These are phyloP conservation scores for Scomber scombrus DNA, from an alignment of 2,113 vertebrate species.

Conservation along the genomic window DNA sequence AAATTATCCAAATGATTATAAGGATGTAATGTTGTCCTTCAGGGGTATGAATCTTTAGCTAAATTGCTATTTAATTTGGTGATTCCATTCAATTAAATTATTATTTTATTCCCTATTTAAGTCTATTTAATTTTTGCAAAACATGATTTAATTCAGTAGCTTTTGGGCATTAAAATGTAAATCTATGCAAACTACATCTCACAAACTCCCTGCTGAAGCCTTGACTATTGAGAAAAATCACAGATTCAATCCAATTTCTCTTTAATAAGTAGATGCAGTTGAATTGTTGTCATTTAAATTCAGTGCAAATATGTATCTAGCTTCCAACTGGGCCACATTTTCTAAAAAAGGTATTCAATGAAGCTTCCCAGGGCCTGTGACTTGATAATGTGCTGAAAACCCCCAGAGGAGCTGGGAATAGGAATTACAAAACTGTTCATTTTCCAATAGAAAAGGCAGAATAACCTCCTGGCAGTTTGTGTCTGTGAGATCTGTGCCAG, in stretches of 20 bases:
- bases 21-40: no score
- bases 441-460: conserved; percentile 47
- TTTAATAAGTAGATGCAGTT: not conserved
- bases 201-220: not conserved
- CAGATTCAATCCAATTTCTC: not conserved
- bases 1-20: not conserved
- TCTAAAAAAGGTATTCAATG: conserved; percentile 17
- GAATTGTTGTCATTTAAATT: not conserved
- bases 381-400: conserved; percentile 31
- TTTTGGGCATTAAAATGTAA: rapidly evolving
- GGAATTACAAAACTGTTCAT: conserved; percentile 37
- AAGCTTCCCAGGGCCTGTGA: not conserved
- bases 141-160: not conserved
- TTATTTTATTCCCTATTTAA: not conserved
- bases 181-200: not conserved
- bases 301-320: not conserved
- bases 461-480: conserved; percentile 7
- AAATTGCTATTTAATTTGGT: not conserved
- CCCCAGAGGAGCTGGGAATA: conserved; percentile 1
- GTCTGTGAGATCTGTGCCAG: conserved; percentile 13
- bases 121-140: not conserved
- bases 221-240: not conserved
- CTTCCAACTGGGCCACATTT: conserved; percentile 28
- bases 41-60: not conserved
- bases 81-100: no score